phyloP scores from a whole-genome alignment of 2,797 vertebrate species.

The Sebastiscus tertius region DNA sequence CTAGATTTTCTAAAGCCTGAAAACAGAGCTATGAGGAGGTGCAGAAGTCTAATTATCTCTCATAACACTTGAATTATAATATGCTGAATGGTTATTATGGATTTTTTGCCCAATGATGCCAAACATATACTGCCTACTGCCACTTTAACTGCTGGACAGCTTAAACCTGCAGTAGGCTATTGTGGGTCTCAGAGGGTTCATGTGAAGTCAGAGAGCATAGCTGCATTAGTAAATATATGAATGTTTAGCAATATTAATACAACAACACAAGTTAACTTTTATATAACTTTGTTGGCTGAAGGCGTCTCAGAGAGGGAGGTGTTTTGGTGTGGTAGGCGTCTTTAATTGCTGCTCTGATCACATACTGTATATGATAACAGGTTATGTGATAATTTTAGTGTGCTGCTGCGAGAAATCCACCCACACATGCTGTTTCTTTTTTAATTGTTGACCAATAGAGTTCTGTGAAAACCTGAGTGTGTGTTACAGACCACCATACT shows the following conservation, averaged over 20 bases:
- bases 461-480: neutral
- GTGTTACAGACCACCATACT: neutral
- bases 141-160: too few species aligned
- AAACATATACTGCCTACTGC: too few species aligned
- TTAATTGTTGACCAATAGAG: neutral
- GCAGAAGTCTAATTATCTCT: too few species aligned
- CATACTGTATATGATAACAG: neutral
- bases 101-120: too few species aligned
- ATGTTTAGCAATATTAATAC: neutral
- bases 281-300: neutral
- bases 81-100: fast-evolving
- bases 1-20: too few species aligned
- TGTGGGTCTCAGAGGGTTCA: neutral
- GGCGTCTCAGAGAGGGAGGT: neutral
- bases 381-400: neutral
- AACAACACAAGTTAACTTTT: neutral
- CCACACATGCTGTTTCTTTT: neutral
- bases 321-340: neutral
- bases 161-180: too few species aligned
- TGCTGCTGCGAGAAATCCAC: neutral
- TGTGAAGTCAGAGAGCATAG: neutral
- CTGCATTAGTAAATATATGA: neutral
- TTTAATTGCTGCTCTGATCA: neutral
- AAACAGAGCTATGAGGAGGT: too few species aligned
- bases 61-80: too few species aligned